Evolutionary conservation across 2,797 vertebrate species (phyloP).

Genomic region (Tragopan temminckii): DNA sequence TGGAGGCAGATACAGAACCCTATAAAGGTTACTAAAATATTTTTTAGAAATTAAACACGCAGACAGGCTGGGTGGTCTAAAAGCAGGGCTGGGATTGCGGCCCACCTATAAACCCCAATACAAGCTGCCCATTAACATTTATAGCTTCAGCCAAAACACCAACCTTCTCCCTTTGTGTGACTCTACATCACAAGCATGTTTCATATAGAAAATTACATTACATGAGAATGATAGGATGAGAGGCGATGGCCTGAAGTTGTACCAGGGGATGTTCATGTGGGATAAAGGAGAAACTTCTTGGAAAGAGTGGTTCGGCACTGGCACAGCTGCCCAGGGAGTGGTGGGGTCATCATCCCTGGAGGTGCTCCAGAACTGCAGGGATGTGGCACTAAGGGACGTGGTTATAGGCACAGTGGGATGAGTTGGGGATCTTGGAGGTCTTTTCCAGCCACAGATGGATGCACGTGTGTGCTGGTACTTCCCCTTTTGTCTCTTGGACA

Average conservation of each 20-base stretch:
- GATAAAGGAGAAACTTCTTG: too few relatives aligned
- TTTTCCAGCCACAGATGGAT: not conserved
- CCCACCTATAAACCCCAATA: not conserved
- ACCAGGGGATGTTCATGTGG: not conserved
- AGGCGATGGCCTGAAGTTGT: not conserved
- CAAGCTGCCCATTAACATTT: not conserved
- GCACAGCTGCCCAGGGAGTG: not conserved
- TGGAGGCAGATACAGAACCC: constrained; percentile 41
- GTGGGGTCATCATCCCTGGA: not conserved
- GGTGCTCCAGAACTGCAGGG: not conserved
- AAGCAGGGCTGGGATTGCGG: not conserved
- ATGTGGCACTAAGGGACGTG: not conserved
- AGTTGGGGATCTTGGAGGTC: not conserved
- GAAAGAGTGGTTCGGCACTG: too few relatives aligned
- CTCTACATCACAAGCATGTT: not conserved
- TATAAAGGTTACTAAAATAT: constrained; percentile 40
- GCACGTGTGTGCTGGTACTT: not conserved
- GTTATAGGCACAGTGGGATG: not conserved
- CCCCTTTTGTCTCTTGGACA: too few relatives aligned
- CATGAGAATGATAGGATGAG: not conserved
- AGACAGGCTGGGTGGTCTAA: constrained; percentile 66
- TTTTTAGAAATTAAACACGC: constrained; percentile 14
- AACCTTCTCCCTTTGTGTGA: not conserved
- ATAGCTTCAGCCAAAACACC: not conserved
- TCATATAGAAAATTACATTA: accelerated